Base-by-base conservation (phyloP, 2,113 vertebrate species). In the Aspidoscelis tigris region DNA sequence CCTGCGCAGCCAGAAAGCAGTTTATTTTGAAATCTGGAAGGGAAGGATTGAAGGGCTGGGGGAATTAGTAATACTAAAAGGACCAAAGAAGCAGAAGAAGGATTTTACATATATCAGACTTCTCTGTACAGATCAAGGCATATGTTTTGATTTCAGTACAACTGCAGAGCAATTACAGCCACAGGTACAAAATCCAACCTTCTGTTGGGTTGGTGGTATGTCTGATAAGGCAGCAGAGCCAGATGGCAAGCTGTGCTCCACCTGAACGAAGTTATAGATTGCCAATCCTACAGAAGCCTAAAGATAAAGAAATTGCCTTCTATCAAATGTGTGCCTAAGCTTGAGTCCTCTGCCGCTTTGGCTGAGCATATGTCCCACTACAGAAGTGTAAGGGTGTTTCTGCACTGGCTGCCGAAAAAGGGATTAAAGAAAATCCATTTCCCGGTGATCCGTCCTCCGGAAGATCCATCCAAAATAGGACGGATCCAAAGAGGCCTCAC, bases 21-120 rank as follows among this genome's bases (percentile, higher is more conserved):
- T 95, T 94, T 94, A 94, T 95, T 94, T 93, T 94, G 89, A 94
- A 94, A 95, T 93, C 90, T 92, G 90, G 89, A 94, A 94, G 90
- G 89, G 90, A 93, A 50, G 81, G 61, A 44, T 33, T 80, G 78
- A 2, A 58, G 7, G 89, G 89, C 86, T 83, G 1, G 50, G 5
- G 0, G 2, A 81, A 88, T 88, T 85, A 79, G 74, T 82, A 74
- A 72, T 83, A 58, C 39, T 64, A 93, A 89, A 80, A 82, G 87
- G 89, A 86, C 91, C 86, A 94, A 74, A 92, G 92, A 90, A 93
- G 93, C 92, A 90, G 83, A 93, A 84, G 91, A 81, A 86, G 90
- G 94, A 95, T 95, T 95, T 61, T 95, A 90, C 94, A 95, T 95
- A 93, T 87, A 95, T 95, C 91, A 95, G 86, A 88, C 82, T 79